A percentile compares a stretch with the other conserved stretches of the same genome.
phyloP scores from a whole-genome alignment of 2,113 vertebrate species.

The Mohoua ochrocephala region DNA sequence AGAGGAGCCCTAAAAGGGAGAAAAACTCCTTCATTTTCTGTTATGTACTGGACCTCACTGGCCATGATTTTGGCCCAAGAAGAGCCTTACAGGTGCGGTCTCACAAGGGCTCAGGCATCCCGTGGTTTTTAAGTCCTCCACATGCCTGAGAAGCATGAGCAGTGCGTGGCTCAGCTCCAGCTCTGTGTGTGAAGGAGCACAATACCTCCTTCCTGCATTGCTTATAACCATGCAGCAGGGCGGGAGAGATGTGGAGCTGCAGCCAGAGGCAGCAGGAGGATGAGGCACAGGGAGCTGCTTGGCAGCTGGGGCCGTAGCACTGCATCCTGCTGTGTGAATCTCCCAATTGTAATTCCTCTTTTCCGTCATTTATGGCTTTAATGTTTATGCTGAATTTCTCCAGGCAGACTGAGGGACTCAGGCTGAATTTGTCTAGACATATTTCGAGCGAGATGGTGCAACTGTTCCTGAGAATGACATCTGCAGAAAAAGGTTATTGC shows the following conservation, averaged over 20 bases:
- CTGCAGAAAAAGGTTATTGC: background rate
- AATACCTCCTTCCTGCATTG: fast-evolving
- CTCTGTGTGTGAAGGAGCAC: fast-evolving
- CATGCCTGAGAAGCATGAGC: background rate
- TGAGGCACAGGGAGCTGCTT: background rate
- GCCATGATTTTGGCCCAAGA: background rate
- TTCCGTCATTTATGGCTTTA: background rate
- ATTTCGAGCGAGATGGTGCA: background rate
- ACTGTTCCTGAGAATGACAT: background rate
- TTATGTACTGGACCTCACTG: background rate
- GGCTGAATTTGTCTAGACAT: background rate
- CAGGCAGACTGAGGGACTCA: background rate
- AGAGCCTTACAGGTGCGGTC: fast-evolving
- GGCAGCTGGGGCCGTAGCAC: background rate
- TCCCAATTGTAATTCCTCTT: background rate
- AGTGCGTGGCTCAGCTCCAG: background rate
- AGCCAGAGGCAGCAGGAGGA: background rate
- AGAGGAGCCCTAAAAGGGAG: background rate
- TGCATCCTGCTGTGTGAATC: background rate
- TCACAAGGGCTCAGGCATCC: background rate
- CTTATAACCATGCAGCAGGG: background rate
- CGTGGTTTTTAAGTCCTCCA: background rate
- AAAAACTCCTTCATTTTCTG: background rate
- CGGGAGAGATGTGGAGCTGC: fast-evolving
- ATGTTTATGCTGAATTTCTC: background rate